phyloP scores from a whole-genome alignment of 2,888 invertebrate genomes.

The Bedellia somnulentella region DNA sequence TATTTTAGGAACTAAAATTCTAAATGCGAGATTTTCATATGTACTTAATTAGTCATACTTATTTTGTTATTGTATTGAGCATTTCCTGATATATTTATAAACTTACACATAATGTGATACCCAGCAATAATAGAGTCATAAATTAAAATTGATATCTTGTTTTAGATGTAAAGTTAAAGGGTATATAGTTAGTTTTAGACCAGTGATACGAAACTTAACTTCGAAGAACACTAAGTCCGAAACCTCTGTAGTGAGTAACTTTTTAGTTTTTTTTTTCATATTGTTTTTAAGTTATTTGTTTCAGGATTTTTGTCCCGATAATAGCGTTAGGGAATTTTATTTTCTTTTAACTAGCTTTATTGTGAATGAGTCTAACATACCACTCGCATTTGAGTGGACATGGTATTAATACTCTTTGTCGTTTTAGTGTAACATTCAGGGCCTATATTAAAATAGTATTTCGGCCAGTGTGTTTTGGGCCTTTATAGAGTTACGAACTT shows the following conservation, averaged over 20 bases:
- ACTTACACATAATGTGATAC: conserved; percentile 52
- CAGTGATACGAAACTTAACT: no score
- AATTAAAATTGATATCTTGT: no score
- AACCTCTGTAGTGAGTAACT: conserved; percentile 58
- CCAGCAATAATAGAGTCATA: conserved; percentile 55
- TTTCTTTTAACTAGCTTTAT: conserved; percentile 52
- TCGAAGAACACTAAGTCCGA: conserved; percentile 47
- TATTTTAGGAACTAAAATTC: no score
- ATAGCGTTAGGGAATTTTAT: conserved; percentile 62
- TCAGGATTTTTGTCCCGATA: conserved; percentile 61
- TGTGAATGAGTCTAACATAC: conserved; percentile 38
- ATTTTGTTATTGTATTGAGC: conserved; percentile 46
- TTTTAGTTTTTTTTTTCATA: conserved; percentile 57
- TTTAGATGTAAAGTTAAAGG: neutral
- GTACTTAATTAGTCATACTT: conserved; percentile 59
- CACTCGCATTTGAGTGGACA: conserved; percentile 56
- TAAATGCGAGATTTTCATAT: no score
- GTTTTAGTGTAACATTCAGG: conserved; percentile 45
- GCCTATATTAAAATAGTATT: conserved; percentile 58
- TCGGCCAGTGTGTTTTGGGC: conserved; percentile 55
- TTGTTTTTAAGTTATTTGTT: conserved; percentile 61
- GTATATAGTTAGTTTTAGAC: no score
- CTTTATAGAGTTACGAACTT: conserved; percentile 59
- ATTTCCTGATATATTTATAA: conserved; percentile 30
- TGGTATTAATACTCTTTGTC: conserved; percentile 44